Conservation (phyloP, 2,113 vertebrate genomes). For the Hydrolagus affinis region DNA sequence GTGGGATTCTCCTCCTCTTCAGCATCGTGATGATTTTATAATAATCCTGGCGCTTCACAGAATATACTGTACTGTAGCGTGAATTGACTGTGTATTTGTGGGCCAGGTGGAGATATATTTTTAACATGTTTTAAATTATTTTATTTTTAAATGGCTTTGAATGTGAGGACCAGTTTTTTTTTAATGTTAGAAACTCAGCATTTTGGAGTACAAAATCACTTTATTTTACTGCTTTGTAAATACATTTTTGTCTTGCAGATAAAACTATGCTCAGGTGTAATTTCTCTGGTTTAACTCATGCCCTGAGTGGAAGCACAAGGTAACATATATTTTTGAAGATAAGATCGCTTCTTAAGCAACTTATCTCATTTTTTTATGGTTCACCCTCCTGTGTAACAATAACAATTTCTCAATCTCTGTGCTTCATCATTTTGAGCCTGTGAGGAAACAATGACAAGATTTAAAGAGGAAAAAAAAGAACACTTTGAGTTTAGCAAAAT, state of each 20-base stretch:
- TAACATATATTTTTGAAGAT: not conserved
- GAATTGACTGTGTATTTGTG: too few species aligned
- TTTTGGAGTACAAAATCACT: not conserved
- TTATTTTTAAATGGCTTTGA: too few species aligned
- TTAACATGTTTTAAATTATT: too few species aligned
- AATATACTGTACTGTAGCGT: too few species aligned
- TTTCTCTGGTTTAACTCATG: not conserved
- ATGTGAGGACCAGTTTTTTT: too few species aligned
- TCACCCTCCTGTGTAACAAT: not conserved
- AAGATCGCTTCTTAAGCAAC: not conserved
- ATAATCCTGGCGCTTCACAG: too few species aligned
- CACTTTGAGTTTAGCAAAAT: too few species aligned
- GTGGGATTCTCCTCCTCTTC: too few species aligned
- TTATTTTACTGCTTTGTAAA: not conserved
- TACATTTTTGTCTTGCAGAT: not conserved
- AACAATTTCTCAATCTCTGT: not conserved
- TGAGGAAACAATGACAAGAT: not conserved
- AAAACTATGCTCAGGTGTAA: not conserved
- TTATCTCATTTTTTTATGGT: not conserved
- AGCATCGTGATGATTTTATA: too few species aligned
- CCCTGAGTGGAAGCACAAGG: not conserved
- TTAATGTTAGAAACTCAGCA: slow-evolving; percentile 3
- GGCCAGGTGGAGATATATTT: too few species aligned
- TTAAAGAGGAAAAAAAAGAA: not conserved
- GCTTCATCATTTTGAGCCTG: not conserved